phyloP scores from a whole-genome alignment of 2,888 invertebrate genomes.

The Eulithis testata region DNA sequence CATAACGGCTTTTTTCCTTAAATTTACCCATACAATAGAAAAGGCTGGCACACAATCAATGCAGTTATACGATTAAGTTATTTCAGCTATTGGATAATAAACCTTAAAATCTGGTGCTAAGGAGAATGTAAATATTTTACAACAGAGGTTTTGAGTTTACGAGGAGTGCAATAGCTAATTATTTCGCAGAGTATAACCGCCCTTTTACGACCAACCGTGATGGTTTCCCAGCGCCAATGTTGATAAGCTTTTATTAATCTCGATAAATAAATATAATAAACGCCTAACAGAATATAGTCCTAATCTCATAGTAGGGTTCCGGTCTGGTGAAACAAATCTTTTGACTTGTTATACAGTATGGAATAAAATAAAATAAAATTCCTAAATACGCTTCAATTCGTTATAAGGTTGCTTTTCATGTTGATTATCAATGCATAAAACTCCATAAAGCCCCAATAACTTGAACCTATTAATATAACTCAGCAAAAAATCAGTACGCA shows the following conservation, averaged over 20 bases:
- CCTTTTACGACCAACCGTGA: constrained; percentile 20
- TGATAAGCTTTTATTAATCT: constrained; percentile 1
- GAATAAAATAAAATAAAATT: too few relatives aligned
- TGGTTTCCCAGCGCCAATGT: constrained; percentile 17
- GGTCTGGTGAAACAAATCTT: too few relatives aligned
- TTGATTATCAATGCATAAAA: not conserved
- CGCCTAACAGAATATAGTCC: too few relatives aligned
- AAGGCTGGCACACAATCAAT: constrained; percentile 7
- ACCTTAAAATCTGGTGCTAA: constrained; percentile 19
- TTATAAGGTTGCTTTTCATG: too few relatives aligned
- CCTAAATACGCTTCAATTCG: too few relatives aligned
- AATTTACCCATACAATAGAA: not conserved
- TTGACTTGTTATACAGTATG: too few relatives aligned
- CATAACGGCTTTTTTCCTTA: too few relatives aligned
- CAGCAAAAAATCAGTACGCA: constrained; percentile 10
- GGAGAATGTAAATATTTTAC: constrained; percentile 28
- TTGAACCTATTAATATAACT: constrained; percentile 9
- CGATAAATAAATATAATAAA: not conserved
- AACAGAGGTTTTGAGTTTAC: constrained; percentile 25
- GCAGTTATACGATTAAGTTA: constrained; percentile 15
- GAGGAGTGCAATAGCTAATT: constrained; percentile 29
- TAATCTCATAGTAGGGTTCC: too few relatives aligned
- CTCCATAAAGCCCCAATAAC: constrained; percentile 3
- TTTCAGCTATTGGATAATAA: constrained; percentile 23
- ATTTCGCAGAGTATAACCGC: constrained; percentile 15